Evolutionary conservation across 2,113 vertebrate species (phyloP), one percentile per base, ranked within the genome.

Genomic region (Eulacestoma nigropectus): DNA sequence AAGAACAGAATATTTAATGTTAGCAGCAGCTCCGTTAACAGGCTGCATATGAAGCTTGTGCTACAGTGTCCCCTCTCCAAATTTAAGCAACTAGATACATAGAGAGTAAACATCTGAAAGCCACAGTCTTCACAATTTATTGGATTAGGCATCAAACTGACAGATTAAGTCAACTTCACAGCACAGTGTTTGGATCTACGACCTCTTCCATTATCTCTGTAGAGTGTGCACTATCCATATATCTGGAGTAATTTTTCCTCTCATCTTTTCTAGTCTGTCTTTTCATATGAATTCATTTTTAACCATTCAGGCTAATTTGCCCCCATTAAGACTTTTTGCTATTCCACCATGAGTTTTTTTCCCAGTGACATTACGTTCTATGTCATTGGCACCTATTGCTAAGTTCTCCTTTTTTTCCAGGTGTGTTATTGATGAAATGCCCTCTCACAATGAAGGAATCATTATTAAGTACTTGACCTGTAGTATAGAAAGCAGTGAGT

Each of bases 1-100:
- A 93, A 84, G 74, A 93, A 78, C 67, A 79, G 87, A 91, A 92
- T 81, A 75, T 47, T 26, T 70, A 90, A 81, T 87, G 81, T 59
- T 86, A 88, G 30, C 32, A 72, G 63, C 42, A 84, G 25, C 63
- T 69, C 84, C 6, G 13, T 76, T 96, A 84, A 50, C 29, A 33
- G 59, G 30, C 44, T 91, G 26, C 6, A 2, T 35, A 56, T 26
- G 35, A 88, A 91, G 25, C 26, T 50, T 55, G 47, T 47, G 33
- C 12, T 77, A 33, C 39, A 59, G 13, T 14, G 22, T 39, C 65
- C 14, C 39, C 19, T 93, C 60, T 41, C 39, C 35, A 80, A 63
- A 91, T 73, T 60, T 49, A 87, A 69, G 18, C 63, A 73, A 46
- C 62, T 64, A 72, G 8, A 44, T 70, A 55, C 30, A 69, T 6